These are phyloP conservation scores for Microchrysa polita DNA, from an alignment of 2,888 invertebrate genomes.

Conservation along the genomic window DNA sequence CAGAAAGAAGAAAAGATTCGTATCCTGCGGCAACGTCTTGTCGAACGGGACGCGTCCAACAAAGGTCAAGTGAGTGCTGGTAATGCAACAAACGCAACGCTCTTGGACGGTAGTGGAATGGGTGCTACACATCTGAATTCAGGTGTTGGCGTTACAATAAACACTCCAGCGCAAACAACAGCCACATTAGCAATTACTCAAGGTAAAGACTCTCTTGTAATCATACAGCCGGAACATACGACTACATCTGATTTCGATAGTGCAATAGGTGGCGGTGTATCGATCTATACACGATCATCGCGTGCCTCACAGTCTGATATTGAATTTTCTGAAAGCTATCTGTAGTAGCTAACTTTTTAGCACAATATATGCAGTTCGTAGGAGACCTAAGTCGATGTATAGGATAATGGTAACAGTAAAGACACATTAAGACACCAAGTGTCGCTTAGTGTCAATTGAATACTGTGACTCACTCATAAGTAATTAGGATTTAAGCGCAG, in stretches of 20 bases:
- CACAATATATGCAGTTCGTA: no score
- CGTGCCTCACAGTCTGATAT: conserved; percentile 87
- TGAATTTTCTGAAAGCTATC: conserved; percentile 89
- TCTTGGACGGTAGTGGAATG: conserved; percentile 34
- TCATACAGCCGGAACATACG: conserved; percentile 79
- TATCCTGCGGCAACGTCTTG: conserved; percentile 80
- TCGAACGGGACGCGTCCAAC: conserved; percentile 78
- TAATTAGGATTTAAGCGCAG: no score
- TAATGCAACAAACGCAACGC: conserved; percentile 19
- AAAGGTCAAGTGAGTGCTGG: conserved; percentile 62
- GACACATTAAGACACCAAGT: conserved; percentile 16
- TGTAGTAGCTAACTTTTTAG: conserved; percentile 65
- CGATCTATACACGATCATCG: conserved; percentile 81
- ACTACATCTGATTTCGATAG: conserved; percentile 72
- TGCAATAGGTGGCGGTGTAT: conserved; percentile 75
- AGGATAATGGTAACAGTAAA: no score
- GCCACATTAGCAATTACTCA: conserved; percentile 78
- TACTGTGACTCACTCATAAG: no score
- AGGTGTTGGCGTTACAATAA: conserved; percentile 44
- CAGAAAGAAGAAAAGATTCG: conserved; percentile 93
- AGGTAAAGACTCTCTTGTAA: conserved; percentile 66
- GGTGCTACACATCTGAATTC: not conserved
- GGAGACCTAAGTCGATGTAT: not conserved
- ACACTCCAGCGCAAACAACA: conserved; percentile 63
- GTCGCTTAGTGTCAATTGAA: not conserved